Base-by-base conservation (phyloP, 2,113 vertebrate genomes). In the Callipepla squamata region DNA sequence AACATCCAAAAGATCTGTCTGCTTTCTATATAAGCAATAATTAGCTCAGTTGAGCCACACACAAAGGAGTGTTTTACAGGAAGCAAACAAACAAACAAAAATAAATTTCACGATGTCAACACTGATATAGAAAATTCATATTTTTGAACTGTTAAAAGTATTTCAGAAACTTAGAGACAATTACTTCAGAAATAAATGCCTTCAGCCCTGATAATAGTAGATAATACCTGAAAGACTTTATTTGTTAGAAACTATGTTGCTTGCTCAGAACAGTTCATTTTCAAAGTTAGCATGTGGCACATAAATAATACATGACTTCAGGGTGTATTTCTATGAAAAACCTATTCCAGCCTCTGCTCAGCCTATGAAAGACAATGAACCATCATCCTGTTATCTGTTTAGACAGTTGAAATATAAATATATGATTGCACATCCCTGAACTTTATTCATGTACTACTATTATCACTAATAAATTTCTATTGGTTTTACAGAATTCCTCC, bases 261-360 rank as follows among this genome's bases (percentile, higher is more conserved):
- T 78, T 81, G 58, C 18, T 78, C 48, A 45, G 40, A 90, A 90
- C n/a, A 28, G 8, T 85, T 34, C 18, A 68, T 88, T 90, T 91
- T 76, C 3, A 0, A 78, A 84, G 48, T 65, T 91, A 92, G 20
- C 85, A 91, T 92, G 76, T 92, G 85, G 76, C 45, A 78, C 57
- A 77, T 86, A 78, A 95, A 90, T 93, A 63, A 95, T 77, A 80
- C 3, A 95, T 91, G 44, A 88, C 68, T 95, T 92, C 3, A 5
- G 66, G 44, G 18, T 12, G 0, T 66, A 84, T 90, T 94, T 91
- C 53, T 48, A 34, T 62, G 57, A 74, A 79, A 93, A 92, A 75
- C 2, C 11, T 94, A 48, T 85, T 80, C 36, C 26, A 72, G 48
- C 17, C 58, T 80, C 53, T 57, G 20, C 85, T 96, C 61, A 86